Conservation (phyloP, 1,140 invertebrate species). For the Drosophila guanche region DNA sequence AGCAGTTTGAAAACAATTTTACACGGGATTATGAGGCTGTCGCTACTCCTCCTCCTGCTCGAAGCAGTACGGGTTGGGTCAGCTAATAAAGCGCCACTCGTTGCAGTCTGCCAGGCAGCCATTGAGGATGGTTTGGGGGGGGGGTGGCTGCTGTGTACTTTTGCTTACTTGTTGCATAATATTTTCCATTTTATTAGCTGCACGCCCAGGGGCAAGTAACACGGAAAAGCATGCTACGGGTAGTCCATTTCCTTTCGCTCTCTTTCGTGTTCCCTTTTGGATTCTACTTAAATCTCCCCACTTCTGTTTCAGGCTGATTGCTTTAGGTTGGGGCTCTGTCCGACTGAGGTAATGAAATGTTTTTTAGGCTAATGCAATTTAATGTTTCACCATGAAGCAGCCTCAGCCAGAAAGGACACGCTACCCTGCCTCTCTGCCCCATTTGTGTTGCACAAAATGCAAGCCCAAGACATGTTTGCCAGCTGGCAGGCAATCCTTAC, state of each 20-base stretch:
- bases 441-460: conserved; percentile 39
- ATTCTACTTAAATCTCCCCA: conserved; percentile 57
- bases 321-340: conserved; percentile 25
- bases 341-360: conserved; percentile 55
- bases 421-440: conserved; percentile 6
- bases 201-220: conserved; percentile 31
- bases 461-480: conserved; percentile 45
- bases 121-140: conserved; percentile 13
- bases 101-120: conserved; percentile 49
- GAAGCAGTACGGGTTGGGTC: conserved; percentile 26
- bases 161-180: conserved; percentile 79
- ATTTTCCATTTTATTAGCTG: conserved; percentile 77
- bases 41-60: too few species aligned
- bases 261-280: neutral
- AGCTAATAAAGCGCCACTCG: conserved; percentile 71
- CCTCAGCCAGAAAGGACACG: conserved; percentile 39
- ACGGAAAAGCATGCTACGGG: conserved; percentile 43
- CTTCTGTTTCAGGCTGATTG: conserved; percentile 71
- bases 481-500: conserved; percentile 47
- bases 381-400: conserved; percentile 40
- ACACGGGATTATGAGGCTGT: conserved; percentile 63
- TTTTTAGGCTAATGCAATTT: conserved; percentile 77
- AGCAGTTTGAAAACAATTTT: conserved; percentile 75
- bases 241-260: neutral
- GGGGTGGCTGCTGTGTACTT: conserved; percentile 19